Percentiles rank a stretch among this genome's conserved stretches.
These are phyloP conservation scores for Rhizoglyphus robini DNA, from an alignment of 1,140 invertebrate genomes.

Conservation along the genomic window DNA sequence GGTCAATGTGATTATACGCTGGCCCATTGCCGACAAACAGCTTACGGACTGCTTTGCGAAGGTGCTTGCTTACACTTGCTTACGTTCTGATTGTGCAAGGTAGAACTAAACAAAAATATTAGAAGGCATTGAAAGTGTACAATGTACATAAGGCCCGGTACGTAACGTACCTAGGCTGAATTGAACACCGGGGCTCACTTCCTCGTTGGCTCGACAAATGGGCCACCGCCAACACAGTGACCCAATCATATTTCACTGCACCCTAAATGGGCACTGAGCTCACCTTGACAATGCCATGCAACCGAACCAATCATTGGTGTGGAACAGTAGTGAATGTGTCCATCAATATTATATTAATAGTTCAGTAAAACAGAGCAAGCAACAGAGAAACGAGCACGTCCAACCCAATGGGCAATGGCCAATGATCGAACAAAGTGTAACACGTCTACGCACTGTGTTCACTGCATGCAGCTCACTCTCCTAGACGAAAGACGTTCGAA, in stretches of 20 bases:
- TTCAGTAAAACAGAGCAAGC: too few species aligned
- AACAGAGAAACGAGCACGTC: too few species aligned
- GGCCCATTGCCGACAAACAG: neutral
- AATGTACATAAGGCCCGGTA: neutral
- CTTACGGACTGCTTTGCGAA: neutral
- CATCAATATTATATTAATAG: too few species aligned
- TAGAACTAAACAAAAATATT: neutral
- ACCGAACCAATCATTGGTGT: neutral
- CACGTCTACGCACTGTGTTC: neutral
- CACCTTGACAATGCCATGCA: too few species aligned
- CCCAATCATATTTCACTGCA: neutral
- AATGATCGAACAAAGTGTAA: neutral
- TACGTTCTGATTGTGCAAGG: slow-evolving; percentile 10
- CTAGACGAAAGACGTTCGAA: too few species aligned
- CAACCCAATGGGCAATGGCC: too few species aligned
- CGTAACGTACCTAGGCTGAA: neutral
- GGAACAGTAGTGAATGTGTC: neutral
- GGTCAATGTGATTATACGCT: neutral
- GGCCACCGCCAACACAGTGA: neutral
- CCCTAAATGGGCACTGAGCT: too few species aligned
- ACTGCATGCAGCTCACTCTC: neutral
- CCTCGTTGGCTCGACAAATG: slow-evolving; percentile 8
- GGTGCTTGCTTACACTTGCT: neutral
- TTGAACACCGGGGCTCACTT: slow-evolving; percentile 1
- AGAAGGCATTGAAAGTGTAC: neutral